Conservation (phyloP, 2,797 vertebrate species). For the Crenichthys baileyi region DNA sequence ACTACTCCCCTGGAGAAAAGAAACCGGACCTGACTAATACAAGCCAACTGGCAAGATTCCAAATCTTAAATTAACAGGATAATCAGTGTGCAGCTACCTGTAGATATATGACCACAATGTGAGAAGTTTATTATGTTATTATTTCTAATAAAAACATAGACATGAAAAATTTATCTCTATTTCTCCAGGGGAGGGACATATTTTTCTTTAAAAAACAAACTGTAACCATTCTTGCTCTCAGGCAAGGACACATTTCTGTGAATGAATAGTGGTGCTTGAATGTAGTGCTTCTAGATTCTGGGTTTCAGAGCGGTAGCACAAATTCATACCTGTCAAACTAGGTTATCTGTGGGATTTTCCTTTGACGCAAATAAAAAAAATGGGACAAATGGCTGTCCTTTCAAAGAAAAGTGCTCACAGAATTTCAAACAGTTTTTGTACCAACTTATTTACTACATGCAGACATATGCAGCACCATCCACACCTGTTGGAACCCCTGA, state of each 20-base stretch:
- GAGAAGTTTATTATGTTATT: constrained; percentile 17
- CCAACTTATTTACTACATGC: neutral
- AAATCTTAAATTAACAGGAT: constrained; percentile 53
- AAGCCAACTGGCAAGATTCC: constrained; percentile 55
- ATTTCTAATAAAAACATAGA: constrained; percentile 4
- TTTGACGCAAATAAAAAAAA: neutral
- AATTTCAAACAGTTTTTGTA: neutral
- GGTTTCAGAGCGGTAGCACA: neutral
- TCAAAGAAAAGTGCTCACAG: neutral
- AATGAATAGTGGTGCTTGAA: constrained; percentile 4
- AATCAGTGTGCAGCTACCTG: constrained; percentile 47
- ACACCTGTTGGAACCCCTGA: neutral
- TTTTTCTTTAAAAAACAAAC: neutral
- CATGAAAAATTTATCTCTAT: constrained; percentile 34
- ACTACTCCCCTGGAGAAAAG: constrained; percentile 68
- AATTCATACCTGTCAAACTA: neutral
- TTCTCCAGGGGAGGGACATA: neutral
- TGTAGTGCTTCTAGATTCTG: neutral
- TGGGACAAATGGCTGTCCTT: neutral
- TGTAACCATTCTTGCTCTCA: neutral
- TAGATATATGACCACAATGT: neutral
- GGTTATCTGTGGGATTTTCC: neutral
- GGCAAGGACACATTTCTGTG: neutral
- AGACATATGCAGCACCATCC: neutral
- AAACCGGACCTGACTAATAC: constrained; percentile 58